Evolutionary conservation across 35 echinoderm and acorn worm species (phyloP), one percentile per base, ranked within the genome.

Genomic region (Stichopus chloronotus): DNA sequence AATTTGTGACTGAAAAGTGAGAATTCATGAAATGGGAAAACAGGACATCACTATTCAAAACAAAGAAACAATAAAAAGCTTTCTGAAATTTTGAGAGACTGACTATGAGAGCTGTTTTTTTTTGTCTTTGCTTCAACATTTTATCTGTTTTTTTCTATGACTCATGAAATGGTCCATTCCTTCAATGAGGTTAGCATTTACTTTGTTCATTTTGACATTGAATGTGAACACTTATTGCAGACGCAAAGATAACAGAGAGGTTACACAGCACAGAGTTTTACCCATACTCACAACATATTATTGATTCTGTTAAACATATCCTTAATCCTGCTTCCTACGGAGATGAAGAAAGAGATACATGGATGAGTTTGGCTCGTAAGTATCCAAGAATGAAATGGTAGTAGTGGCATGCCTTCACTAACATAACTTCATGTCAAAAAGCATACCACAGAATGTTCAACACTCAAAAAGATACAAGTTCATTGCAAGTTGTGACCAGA

Each of bases 231-330:
- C 82, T 58, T 56, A 85, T 58, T 23, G 24, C 55, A 61, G 17
- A 89, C 87, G 65, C 24, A 65, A 14, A 89, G 87, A 59, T 65
- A 61, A 89, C 87, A 89, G 19, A 53, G 24, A 89, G 8, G 52
- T 16, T 71, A 61, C 65, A 89, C 65, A 63, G 87, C 59, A 65
- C 59, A 63, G 87, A 54, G 59, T 71, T 43, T 57, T 71, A 65
- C 57, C 87, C 24, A 89, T 89, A 89, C 87, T 89, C 87, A 89
- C 87, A 89, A 89, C 23, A 63, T 63, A 72, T 89, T 89, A 89
- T 72, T 89, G 65, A 89, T 2, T 89, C 87, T 65, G 57, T 89
- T 59, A 72, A 89, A 89, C 57, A 89, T 89, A 63, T 89, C 87
- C 87, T 89, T 89, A 71, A 89, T 89, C 52, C 87, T 89, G 87